Evolutionary conservation across 2,888 invertebrate species (phyloP), one percentile per base, ranked within the genome.

Genomic region (Drosophila setosimentum): DNA sequence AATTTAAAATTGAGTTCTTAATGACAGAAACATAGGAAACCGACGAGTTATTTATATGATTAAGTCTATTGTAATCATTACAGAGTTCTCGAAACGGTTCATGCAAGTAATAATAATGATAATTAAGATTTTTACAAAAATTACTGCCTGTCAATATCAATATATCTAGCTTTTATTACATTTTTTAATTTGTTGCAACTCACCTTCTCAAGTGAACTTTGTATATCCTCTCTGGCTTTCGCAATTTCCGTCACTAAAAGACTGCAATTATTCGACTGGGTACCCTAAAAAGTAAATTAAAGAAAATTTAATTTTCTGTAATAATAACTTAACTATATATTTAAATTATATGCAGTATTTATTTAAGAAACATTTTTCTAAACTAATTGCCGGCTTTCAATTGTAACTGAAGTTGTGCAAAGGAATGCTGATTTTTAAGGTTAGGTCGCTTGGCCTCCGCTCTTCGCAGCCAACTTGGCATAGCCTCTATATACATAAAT

Each of bases 171-270:
- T 11, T 13, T 35, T 27, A n/a, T 18, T 18, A 49, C 10, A 49
- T 24, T 45, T 45, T 45, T 16, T 16, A 45, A 16, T 24, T 45
- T 27, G 27, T 37, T 29, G 21, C 29, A 40, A 35, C 95, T 95
- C 94, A 96, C 96, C 94, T 95, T 95, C 94, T 95, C 95, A 92
- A 96, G 94, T 91, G 95, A 95, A 91, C 95, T 95, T 94, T 95
- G 96, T 94, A 97, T 96, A 94, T 97, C 96, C 94, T 97, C 96
- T 92, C 97, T 95, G 93, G 97, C 97, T 94, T 96, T 97, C 92
- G 96, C 97, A 92, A 97, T 96, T 95, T 97, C 97, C 93, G 95
- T 95, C 92, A 96, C 96, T 94, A 97, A 95, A 90, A 96, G 95
- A 91, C 95, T 95, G 75, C 87, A 90, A 74, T 83, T 89, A 59